phyloP scores from a whole-genome alignment of 2,113 vertebrate species.

The Perca schrenkii region DNA sequence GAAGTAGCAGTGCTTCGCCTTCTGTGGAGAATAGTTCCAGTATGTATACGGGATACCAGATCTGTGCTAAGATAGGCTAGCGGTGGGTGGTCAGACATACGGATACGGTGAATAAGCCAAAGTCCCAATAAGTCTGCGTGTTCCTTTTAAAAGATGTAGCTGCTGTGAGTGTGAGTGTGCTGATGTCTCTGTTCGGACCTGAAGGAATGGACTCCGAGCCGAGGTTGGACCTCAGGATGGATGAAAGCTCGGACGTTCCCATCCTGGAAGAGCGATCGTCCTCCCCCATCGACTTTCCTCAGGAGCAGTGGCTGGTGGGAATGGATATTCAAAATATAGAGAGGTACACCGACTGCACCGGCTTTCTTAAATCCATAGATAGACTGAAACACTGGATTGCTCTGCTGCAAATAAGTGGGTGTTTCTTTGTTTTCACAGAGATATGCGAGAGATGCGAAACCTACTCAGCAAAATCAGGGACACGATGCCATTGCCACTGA shows the following conservation, averaged over 20 bases:
- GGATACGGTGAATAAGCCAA: no score
- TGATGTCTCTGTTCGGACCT: slow-evolving; percentile 38
- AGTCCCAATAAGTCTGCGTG: no score
- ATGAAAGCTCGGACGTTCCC: slow-evolving; percentile 91
- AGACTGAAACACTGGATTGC: not conserved
- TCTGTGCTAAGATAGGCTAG: no score
- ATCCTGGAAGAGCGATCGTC: slow-evolving; percentile 91
- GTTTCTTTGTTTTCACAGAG: slow-evolving; percentile 80
- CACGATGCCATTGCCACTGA: slow-evolving; percentile 97
- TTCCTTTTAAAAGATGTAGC: no score
- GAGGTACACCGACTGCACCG: slow-evolving; percentile 77
- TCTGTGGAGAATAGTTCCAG: no score
- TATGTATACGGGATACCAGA: no score
- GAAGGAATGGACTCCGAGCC: slow-evolving; percentile 86
- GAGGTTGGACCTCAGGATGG: slow-evolving; percentile 88
- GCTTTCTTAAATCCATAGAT: not conserved
- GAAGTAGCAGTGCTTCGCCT: no score
- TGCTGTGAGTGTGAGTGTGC: not conserved
- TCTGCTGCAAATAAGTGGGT: not conserved
- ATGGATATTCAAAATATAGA: slow-evolving; percentile 95
- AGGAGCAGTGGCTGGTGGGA: slow-evolving; percentile 93
- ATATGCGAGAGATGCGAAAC: slow-evolving; percentile 97
- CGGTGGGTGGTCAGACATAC: no score
- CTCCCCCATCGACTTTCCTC: slow-evolving; percentile 88
- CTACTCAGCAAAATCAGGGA: slow-evolving; percentile 99